Evolutionary conservation across 2,797 vertebrate species (phyloP).

Genomic region (Falco columbarius): DNA sequence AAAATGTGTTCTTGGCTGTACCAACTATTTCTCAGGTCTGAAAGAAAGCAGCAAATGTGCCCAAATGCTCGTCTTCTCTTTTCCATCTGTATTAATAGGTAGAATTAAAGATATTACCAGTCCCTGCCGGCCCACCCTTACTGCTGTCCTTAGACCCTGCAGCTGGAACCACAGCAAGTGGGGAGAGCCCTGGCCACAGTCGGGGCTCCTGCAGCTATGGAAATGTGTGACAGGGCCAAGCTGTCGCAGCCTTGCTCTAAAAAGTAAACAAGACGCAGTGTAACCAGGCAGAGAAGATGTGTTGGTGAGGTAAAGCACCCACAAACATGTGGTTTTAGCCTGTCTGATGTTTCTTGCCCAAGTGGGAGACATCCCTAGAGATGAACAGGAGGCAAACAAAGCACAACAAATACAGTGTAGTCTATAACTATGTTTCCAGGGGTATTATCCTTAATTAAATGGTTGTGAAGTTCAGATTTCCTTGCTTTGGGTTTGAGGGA

Average conservation of each 20-base stretch:
- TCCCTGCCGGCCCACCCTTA: neutral
- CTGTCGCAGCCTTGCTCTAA: neutral
- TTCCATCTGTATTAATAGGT: neutral
- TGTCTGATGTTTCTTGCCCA: neutral
- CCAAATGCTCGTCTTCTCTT: neutral
- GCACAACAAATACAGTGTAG: neutral
- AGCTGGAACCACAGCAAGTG: neutral
- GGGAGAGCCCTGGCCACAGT: neutral
- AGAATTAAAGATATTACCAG: neutral
- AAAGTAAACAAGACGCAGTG: neutral
- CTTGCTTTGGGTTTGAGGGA: neutral
- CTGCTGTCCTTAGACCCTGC: neutral
- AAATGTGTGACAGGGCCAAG: neutral
- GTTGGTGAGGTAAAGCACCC: neutral
- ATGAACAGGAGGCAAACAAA: neutral
- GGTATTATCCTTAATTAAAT: neutral
- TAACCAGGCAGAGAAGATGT: neutral
- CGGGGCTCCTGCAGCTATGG: accelerated
- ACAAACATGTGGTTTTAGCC: accelerated
- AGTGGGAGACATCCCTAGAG: neutral
- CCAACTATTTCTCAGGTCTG: neutral
- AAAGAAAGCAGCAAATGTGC: neutral
- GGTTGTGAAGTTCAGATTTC: neutral
- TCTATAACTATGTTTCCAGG: neutral
- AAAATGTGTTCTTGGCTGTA: neutral